phyloP scores from a whole-genome alignment of 2,888 invertebrate species.

The Erebia aethiops region DNA sequence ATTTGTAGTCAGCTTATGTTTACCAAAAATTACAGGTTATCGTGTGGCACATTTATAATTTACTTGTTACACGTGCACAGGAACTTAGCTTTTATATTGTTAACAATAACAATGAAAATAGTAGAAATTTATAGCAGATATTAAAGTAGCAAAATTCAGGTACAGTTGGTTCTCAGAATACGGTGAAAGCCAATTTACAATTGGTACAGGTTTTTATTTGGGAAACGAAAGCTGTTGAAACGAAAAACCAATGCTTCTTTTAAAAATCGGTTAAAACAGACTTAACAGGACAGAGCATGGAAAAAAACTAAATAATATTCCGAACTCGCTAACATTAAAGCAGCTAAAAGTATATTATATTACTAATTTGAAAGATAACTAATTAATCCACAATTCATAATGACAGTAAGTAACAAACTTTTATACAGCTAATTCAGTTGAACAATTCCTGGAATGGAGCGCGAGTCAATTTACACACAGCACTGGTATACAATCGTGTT shows the following conservation, averaged over 20 bases:
- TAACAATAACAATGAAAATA: slow-evolving; percentile 4
- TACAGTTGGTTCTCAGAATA: slow-evolving; percentile 11
- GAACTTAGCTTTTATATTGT: background rate
- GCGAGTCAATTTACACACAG: slow-evolving; percentile 30
- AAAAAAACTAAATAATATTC: background rate
- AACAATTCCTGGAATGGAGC: slow-evolving; percentile 17
- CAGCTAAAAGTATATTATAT: no score
- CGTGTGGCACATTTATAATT: background rate
- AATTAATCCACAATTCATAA: no score
- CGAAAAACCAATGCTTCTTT: no score
- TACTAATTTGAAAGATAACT: no score
- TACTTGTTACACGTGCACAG: background rate
- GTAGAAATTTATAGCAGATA: background rate
- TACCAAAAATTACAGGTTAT: background rate
- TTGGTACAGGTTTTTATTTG: slow-evolving; percentile 1
- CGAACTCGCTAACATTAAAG: no score
- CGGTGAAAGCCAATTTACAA: background rate
- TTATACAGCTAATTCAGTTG: background rate
- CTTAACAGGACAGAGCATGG: background rate
- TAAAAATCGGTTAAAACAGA: background rate
- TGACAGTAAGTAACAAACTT: background rate
- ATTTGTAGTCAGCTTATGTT: background rate
- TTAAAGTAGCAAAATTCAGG: background rate
- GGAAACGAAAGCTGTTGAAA: slow-evolving; percentile 3
- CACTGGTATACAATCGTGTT: slow-evolving; percentile 26